Evolutionary conservation across 2,888 invertebrate species (phyloP).

Genomic region (Lamellibrachia columna): DNA sequence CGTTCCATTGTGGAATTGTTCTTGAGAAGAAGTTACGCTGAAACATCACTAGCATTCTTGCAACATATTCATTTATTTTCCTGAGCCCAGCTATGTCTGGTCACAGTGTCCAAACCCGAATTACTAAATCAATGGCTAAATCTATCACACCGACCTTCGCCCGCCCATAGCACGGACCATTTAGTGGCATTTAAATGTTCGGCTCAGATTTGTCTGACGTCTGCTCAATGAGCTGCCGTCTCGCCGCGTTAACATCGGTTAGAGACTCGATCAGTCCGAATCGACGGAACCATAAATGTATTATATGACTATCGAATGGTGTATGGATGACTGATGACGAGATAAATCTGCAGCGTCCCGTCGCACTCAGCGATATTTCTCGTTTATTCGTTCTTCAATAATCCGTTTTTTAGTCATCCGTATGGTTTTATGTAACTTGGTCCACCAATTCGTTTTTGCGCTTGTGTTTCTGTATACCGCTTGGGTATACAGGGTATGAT

Average conservation of each 20-base stretch:
- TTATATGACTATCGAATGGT: neutral
- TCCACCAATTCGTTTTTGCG: too few species aligned
- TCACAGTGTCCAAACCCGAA: neutral
- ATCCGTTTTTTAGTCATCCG: too few species aligned
- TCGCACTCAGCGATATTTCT: neutral
- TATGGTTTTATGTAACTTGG: too few species aligned
- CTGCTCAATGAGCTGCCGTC: neutral
- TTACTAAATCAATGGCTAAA: neutral
- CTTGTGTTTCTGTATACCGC: too few species aligned
- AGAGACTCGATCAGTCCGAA: neutral
- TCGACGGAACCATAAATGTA: neutral
- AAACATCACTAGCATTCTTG: neutral
- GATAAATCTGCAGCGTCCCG: neutral
- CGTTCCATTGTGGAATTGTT: too few species aligned
- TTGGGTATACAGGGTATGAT: too few species aligned
- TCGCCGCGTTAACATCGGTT: neutral
- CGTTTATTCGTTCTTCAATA: too few species aligned
- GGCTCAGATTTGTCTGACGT: neutral
- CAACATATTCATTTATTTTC: neutral
- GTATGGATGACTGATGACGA: neutral
- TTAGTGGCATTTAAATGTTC: neutral
- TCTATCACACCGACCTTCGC: neutral
- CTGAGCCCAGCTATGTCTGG: neutral
- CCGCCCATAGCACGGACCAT: neutral
- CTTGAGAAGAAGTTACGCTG: too few species aligned